Evolutionary conservation across 2,888 invertebrate species (phyloP).

Genomic region (Plebejus melissa): DNA sequence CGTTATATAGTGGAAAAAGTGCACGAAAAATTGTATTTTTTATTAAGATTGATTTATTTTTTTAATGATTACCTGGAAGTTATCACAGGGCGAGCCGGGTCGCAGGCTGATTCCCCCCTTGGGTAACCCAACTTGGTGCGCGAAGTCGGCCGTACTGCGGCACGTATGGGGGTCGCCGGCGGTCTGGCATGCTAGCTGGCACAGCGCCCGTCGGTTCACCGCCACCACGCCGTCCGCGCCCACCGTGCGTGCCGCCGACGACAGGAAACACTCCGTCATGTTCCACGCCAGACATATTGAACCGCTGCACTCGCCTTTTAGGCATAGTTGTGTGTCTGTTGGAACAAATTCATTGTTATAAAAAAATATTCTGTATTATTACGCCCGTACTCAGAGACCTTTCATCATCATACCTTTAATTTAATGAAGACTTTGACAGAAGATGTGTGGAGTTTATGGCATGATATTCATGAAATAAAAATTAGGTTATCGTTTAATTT

Average conservation of each 20-base stretch:
- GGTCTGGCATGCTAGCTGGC: conserved; percentile 98
- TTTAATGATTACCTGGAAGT: conserved; percentile 85
- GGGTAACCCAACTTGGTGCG: conserved; percentile 84
- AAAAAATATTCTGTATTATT: neutral
- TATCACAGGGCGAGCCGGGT: conserved; percentile 98
- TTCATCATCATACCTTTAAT: too few species aligned
- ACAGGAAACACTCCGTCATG: conserved; percentile 96
- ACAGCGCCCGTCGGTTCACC: conserved; percentile 90
- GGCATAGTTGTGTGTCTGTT: conserved; percentile 86
- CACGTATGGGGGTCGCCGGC: conserved; percentile 86
- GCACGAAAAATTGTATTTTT: too few species aligned
- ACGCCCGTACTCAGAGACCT: neutral
- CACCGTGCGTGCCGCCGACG: conserved; percentile 83
- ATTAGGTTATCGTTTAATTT: too few species aligned
- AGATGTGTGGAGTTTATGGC: too few species aligned
- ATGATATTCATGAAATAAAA: too few species aligned
- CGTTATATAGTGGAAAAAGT: too few species aligned
- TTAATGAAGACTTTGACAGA: too few species aligned
- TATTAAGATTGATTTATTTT: too few species aligned
- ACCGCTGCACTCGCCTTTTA: conserved; percentile 94
- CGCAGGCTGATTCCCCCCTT: conserved; percentile 90
- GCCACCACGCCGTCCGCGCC: conserved; percentile 63
- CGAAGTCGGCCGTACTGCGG: conserved; percentile 93
- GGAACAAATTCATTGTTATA: neutral
- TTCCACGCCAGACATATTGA: conserved; percentile 97